Base-by-base conservation (phyloP, 2,888 invertebrate genomes). In the Anoplius nigerrimus region DNA sequence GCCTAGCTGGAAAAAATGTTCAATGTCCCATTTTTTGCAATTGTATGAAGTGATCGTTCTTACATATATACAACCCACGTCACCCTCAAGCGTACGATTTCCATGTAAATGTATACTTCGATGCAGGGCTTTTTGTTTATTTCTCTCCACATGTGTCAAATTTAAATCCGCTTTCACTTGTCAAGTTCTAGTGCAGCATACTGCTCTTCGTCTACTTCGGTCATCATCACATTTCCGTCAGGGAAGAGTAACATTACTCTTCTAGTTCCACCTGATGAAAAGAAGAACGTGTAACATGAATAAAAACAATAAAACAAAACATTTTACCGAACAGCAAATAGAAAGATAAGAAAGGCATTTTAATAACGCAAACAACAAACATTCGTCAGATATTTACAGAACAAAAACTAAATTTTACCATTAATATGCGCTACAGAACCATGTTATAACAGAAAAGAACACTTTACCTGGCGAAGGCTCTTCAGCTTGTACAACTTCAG, bases 161-260 rank as follows among this genome's bases (percentile, higher is more conserved):
- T 21, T 58, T 62, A 62, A 63, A 57, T 55, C 53, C 57, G 58
- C 62, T 66, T 82, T 89, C 92, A 89, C 91, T 92, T 84, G 89
- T 91, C 90, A 86, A 93, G 82, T 90, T 91, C 82, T 87, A 93
- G 82, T 22, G 94, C 93, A 73, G 94, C 94, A 80, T 94, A 96
- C 85, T 96, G 96, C 83, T 96, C 95, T 82, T 95, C 95, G 80
- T 95, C 94, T 71, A 96, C 93, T 89, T 96, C 95, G 5, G 96
- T 96, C 92, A 95, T 94, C 91, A 96, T 95, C 70, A 95, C 91
- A 83, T 94, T 95, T 72, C 96, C 96, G 86, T 96, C 95, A 8
- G 95, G 95, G 79, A 96, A 90, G 82, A 95, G 90, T n/a, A 96
- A 90, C 6, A 96, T 95, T 20, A 96, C 95, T 87, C 95, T 92